Percentiles rank a stretch among this genome's conserved stretches.
Evolutionary conservation across 2,113 vertebrate genomes (phyloP).

Genomic region (Neotoma lepida): DNA sequence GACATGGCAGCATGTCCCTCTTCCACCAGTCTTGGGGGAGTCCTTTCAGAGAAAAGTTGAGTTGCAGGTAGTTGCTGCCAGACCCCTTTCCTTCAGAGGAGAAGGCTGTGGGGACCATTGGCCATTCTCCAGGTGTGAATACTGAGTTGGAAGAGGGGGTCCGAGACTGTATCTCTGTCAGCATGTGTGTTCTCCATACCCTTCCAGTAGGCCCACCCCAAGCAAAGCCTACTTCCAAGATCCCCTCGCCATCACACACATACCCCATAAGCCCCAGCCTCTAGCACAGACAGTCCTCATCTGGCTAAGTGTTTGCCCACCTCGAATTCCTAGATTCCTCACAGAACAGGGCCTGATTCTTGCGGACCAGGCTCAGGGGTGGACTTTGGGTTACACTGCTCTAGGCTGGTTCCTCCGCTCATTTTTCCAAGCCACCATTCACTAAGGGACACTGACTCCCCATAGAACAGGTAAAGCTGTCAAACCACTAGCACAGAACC

Average conservation of each 20-base stretch:
- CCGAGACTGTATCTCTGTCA: background rate
- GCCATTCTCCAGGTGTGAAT: background rate
- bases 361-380: background rate
- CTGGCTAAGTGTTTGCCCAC: background rate
- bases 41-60: background rate
- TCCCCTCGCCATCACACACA: background rate
- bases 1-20: background rate
- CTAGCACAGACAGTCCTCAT: background rate
- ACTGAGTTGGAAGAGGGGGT: background rate
- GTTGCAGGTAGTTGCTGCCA: slow-evolving; percentile 15
- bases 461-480: background rate
- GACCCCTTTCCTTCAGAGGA: background rate
- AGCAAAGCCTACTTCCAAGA: background rate
- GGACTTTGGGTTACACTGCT: background rate
- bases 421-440: background rate
- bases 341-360: background rate
- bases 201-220: background rate
- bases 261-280: background rate
- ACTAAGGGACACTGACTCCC: background rate
- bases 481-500: background rate
- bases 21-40: background rate
- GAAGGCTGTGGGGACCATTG: background rate
- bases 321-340: background rate
- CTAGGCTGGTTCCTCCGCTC: background rate
- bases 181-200: background rate